Percentiles rank a stretch among this genome's conserved stretches.
Conservation (phyloP, 1,140 invertebrate genomes). For the Xylocopa sonorina region DNA sequence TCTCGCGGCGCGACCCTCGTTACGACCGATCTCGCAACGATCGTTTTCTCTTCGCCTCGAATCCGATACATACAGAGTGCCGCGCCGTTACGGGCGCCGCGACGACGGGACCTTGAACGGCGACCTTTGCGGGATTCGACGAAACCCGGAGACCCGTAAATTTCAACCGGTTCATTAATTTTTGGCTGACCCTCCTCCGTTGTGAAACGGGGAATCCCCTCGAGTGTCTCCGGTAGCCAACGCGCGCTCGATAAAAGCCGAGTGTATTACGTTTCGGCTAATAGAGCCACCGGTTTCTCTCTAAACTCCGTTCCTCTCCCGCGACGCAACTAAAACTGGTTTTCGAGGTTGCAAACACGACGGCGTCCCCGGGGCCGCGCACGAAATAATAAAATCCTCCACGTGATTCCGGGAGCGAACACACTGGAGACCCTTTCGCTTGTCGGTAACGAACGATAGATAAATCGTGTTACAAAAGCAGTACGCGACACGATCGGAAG, state of each 20-base stretch:
- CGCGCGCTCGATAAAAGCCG: background rate
- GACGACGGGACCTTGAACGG: background rate
- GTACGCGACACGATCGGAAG: background rate
- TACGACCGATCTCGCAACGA: background rate
- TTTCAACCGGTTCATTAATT: slow-evolving; percentile 4
- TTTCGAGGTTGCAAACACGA: slow-evolving; percentile 18
- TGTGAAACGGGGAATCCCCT: background rate
- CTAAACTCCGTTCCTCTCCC: slow-evolving; percentile 10
- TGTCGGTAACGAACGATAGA: background rate
- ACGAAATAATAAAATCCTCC: background rate
- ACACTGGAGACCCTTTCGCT: no score
- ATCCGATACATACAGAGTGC: background rate
- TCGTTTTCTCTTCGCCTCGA: slow-evolving; percentile 2
- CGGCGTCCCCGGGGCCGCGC: background rate
- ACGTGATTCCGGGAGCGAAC: background rate
- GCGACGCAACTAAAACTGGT: slow-evolving; percentile 31
- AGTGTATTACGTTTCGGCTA: slow-evolving; percentile 11
- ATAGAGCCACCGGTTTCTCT: background rate
- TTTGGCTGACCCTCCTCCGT: background rate
- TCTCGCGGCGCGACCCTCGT: background rate
- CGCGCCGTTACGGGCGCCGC: background rate
- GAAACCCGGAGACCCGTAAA: background rate
- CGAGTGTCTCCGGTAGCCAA: no score
- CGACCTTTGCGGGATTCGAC: slow-evolving; percentile 23
- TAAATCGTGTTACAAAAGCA: background rate